A percentile compares a stretch with the other conserved stretches of the same genome.
These are phyloP conservation scores for Tetramorium alpestre DNA, from an alignment of 1,140 invertebrate genomes.

Conservation along the genomic window DNA sequence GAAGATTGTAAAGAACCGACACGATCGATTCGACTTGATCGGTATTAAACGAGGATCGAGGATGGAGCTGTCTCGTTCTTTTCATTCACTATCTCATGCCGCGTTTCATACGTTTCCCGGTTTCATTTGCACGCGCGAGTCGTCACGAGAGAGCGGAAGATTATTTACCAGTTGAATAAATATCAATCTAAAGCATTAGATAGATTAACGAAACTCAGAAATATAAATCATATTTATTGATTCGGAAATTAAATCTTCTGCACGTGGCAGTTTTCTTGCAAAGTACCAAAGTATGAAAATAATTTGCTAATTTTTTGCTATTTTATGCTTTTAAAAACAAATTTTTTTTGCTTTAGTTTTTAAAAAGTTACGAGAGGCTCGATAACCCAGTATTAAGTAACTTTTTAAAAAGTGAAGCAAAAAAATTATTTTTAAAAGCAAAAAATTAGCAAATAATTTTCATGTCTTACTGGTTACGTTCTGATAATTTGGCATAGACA, in stretches of 20 bases:
- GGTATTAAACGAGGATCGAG: constrained; percentile 45
- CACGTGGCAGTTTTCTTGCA: not conserved
- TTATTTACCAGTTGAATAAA: constrained; percentile 29
- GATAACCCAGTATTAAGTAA: no score
- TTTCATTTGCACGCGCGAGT: not conserved
- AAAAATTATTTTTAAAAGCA: no score
- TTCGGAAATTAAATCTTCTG: not conserved
- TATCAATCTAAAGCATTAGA: not conserved
- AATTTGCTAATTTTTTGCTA: no score
- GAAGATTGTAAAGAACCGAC: constrained; percentile 32
- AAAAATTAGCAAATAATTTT: no score
- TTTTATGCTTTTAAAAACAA: no score
- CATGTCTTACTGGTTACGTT: no score
- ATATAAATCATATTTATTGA: not conserved
- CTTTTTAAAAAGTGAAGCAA: no score
- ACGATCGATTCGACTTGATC: constrained; percentile 51
- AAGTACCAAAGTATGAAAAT: not conserved
- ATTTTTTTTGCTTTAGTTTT: no score
- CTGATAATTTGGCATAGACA: no score
- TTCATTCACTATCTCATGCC: not conserved
- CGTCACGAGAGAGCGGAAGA: not conserved
- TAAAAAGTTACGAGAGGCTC: no score
- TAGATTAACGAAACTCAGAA: not conserved
- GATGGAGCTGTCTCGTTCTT: not conserved
- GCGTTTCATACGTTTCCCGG: constrained; percentile 4